Evolutionary conservation across 2,113 vertebrate genomes (phyloP), one percentile per base, ranked within the genome.

Genomic region (Hemicordylus capensis): DNA sequence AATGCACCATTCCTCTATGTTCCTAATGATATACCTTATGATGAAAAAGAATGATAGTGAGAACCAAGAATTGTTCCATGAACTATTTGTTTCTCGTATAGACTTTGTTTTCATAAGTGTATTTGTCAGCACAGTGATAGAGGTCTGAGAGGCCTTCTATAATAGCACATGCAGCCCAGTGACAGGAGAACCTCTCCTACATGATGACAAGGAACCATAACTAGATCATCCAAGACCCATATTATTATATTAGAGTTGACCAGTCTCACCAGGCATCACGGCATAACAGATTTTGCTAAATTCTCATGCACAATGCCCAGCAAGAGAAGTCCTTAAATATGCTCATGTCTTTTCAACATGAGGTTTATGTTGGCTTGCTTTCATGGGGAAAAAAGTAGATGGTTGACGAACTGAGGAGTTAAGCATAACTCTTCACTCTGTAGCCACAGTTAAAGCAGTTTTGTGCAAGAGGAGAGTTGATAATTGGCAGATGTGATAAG

Each of bases 401-500:
- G 34, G 75, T 81, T 77, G 46, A 84, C 61, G 46, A 11, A 46
- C 37, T 67, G 85, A 76, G 84, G n/a, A 75, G 80, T 88, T 80
- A 86, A 83, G 37, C 85, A 86, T 83, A 63, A 72, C 63, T 85
- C 78, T 86, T 81, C 6, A 39, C 64, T 74, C 72, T 88, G 61
- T 81, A 80, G 89, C 76, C 61, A 39, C 19, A 81, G 80, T 81
- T 91, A 28, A 82, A 81, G 91, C 74, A 42, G 78, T 81, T 89
- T 64, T 90, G 93, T 95, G 90, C 87, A 92, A 93, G 94, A 89
- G 44, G 20, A 34, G 89, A 87, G 80, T 61, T 85, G 87, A 90
- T 93, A 91, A 84, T 81, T 89, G 74, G 92, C 94, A 97, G 97
- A 97, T 96, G 96, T 95, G 85, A 95, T 96, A 91, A 94, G 96